These are phyloP conservation scores for Drosophila yakuba DNA, from an alignment of 1,140 invertebrate genomes.

Conservation along the genomic window DNA sequence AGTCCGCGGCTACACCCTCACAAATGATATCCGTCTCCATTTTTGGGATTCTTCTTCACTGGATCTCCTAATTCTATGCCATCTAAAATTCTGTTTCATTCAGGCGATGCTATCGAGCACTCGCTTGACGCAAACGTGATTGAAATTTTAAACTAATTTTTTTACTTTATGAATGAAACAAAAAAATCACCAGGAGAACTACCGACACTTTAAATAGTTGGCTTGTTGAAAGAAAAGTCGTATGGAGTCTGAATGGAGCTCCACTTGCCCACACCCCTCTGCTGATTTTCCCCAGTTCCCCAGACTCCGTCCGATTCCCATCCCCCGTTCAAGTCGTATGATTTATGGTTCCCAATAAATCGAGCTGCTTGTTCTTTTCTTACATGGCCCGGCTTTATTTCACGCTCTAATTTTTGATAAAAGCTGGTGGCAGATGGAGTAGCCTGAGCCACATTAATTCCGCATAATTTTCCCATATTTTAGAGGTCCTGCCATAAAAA, in stretches of 20 bases:
- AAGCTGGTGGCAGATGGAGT: slow-evolving; percentile 71
- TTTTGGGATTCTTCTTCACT: slow-evolving; percentile 5
- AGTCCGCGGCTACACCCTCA: slow-evolving; percentile 56
- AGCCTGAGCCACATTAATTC: slow-evolving; percentile 58
- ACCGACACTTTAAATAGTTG: slow-evolving; percentile 33
- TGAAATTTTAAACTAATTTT: slow-evolving; percentile 62
- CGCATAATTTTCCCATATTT: slow-evolving; percentile 76
- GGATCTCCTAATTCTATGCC: slow-evolving; percentile 46
- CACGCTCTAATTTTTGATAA: slow-evolving; percentile 80
- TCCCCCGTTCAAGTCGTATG: slow-evolving; percentile 43
- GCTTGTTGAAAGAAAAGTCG: not conserved
- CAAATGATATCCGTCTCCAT: slow-evolving; percentile 28
- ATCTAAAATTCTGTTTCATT: slow-evolving; percentile 73
- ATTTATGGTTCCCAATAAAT: slow-evolving; percentile 76
- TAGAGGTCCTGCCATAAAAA: slow-evolving; percentile 63
- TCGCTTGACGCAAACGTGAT: slow-evolving; percentile 44
- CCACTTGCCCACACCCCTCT: not conserved
- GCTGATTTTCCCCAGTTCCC: not conserved
- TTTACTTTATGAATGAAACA: slow-evolving; percentile 64
- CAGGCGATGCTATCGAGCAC: slow-evolving; percentile 57
- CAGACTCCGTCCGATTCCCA: not conserved
- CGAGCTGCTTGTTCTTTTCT: slow-evolving; percentile 21
- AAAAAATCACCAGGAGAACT: slow-evolving; percentile 15
- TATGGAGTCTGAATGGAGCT: slow-evolving; percentile 15
- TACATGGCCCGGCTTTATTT: slow-evolving; percentile 59